Base-by-base conservation (phyloP, 1,140 invertebrate species). In the Nymphalis io region DNA sequence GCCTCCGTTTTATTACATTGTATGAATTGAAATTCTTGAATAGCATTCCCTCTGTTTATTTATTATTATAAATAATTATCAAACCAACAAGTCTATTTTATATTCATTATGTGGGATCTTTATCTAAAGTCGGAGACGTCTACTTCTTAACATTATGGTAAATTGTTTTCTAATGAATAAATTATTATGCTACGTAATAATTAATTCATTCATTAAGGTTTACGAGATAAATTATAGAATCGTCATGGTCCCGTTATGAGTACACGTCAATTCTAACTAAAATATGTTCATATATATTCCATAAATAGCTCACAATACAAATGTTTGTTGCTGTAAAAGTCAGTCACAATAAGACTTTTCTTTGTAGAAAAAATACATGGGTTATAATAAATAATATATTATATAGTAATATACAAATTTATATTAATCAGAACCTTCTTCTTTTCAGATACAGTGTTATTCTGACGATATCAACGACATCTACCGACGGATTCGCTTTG, bases 361-460 rank as follows among this genome's bases (percentile, higher is more conserved):
- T n/a, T n/a, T n/a, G n/a, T n/a, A n/a, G n/a, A n/a, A n/a, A n/a
- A n/a, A n/a, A n/a, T n/a, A n/a, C n/a, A n/a, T n/a, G n/a, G n/a
- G n/a, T n/a, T n/a, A n/a, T n/a, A n/a, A n/a, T n/a, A n/a, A n/a
- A n/a, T n/a, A n/a, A n/a, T n/a, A n/a, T n/a, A n/a, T n/a, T n/a
- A n/a, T n/a, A n/a, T n/a, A n/a, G n/a, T n/a, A n/a, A n/a, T n/a
- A n/a, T n/a, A n/a, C n/a, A n/a, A n/a, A n/a, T n/a, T n/a, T n/a
- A n/a, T n/a, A n/a, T n/a, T n/a, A n/a, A n/a, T n/a, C n/a, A n/a
- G n/a, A n/a, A n/a, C n/a, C 1, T 74, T 67, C 23, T 77, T 80
- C 81, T 27, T 82, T 83, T 74, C 87, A 90, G 87, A 81, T 90
- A 89, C 67, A 88, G 82, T 76, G 84, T 87, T 66, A 84, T 86